Evolutionary conservation across 2,888 invertebrate genomes (phyloP).

Genomic region (Pseudococcus longispinus): DNA sequence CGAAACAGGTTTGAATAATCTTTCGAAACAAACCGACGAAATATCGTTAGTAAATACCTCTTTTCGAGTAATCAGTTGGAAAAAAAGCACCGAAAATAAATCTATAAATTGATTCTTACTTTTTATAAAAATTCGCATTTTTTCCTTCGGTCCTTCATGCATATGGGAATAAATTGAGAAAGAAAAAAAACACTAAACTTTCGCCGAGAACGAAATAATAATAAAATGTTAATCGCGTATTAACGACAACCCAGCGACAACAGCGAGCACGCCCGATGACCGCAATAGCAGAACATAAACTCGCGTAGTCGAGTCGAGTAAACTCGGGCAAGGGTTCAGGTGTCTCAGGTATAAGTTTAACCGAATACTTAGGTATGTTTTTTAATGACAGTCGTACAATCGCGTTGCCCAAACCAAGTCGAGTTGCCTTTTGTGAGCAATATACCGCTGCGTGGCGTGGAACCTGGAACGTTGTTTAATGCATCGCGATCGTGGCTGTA

Average conservation of each 20-base stretch:
- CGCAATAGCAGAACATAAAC: slow-evolving; percentile 41
- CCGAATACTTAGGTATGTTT: slow-evolving; percentile 40
- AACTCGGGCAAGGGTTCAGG: slow-evolving; percentile 49
- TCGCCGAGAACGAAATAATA: background rate
- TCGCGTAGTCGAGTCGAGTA: slow-evolving; percentile 1
- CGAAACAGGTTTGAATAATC: slow-evolving; percentile 3
- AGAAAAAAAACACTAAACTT: background rate
- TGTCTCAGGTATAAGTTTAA: slow-evolving; percentile 42
- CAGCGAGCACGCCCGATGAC: slow-evolving; percentile 45
- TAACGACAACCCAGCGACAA: background rate
- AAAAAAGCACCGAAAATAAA: background rate
- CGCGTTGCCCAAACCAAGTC: slow-evolving; percentile 15
- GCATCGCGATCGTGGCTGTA: too few relatives aligned
- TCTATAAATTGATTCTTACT: background rate
- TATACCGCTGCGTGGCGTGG: background rate
- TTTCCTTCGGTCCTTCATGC: background rate
- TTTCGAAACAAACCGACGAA: background rate
- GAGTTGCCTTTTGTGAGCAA: slow-evolving; percentile 4
- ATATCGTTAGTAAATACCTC: background rate
- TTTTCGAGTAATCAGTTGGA: background rate
- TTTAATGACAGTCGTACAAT: slow-evolving; percentile 24
- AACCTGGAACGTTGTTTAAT: background rate
- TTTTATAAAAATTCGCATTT: background rate
- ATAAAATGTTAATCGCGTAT: background rate
- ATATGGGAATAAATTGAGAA: background rate